Evolutionary conservation across 2,888 invertebrate species (phyloP).

Genomic region (Crepidodera aurea): DNA sequence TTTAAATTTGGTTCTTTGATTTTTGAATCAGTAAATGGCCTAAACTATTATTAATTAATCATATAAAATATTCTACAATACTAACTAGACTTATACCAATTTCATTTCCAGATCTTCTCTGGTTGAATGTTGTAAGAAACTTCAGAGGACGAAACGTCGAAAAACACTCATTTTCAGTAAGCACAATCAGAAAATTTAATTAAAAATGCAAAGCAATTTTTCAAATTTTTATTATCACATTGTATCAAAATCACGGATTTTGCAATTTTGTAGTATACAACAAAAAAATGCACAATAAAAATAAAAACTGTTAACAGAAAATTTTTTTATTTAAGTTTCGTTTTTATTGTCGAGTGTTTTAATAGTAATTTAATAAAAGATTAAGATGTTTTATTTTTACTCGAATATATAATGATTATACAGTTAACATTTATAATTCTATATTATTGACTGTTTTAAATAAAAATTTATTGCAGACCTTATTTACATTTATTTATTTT

Average conservation of each 20-base stretch:
- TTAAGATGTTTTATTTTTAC: constrained; percentile 11
- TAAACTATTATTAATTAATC: too few species aligned
- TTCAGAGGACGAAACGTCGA: too few species aligned
- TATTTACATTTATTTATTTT: constrained; percentile 18
- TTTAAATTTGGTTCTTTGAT: too few species aligned
- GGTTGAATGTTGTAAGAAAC: too few species aligned
- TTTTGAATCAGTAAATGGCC: too few species aligned
- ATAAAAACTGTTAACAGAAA: background rate
- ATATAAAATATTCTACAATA: too few species aligned
- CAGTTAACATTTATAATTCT: constrained; percentile 17
- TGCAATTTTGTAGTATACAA: constrained; percentile 18
- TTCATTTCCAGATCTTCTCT: too few species aligned
- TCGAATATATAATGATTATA: constrained; percentile 13
- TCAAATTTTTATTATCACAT: constrained; percentile 14
- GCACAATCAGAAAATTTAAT: too few species aligned
- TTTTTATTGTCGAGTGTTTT: constrained; percentile 18
- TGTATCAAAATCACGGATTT: constrained; percentile 14
- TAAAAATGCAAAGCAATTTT: background rate
- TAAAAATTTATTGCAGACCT: constrained; percentile 13
- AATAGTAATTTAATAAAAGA: constrained; percentile 8
- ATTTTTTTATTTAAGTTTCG: background rate
- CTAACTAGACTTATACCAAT: too few species aligned
- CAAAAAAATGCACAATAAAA: constrained; percentile 9
- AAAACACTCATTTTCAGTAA: too few species aligned
- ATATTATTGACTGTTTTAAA: constrained; percentile 20